Evolutionary conservation across 35 echinoderm and acorn worm species (phyloP).

Genomic region (Apostichopus parvimensis): DNA sequence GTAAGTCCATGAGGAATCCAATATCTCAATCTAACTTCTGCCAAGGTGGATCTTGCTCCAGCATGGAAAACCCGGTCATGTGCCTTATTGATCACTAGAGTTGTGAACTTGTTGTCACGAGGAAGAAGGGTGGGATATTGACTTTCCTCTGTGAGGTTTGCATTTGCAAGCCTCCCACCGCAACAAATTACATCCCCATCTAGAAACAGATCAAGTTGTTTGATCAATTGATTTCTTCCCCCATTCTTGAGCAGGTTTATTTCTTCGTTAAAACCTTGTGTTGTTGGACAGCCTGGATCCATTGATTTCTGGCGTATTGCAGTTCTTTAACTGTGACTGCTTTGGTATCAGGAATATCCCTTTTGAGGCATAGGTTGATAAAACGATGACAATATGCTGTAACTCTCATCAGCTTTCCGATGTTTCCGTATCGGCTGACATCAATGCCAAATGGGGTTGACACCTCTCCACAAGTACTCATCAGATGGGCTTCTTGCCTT

Average conservation of each 20-base stretch:
- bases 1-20: slow-evolving; percentile 31
- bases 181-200: not conserved
- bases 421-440: slow-evolving; percentile 2
- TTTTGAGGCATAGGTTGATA: not conserved
- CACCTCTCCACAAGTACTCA: not conserved
- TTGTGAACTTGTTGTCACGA: not conserved
- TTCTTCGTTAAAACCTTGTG: too few species aligned
- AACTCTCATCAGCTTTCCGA: not conserved
- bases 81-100: not conserved
- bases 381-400: slow-evolving; percentile 38
- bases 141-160: too few species aligned
- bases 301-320: too few species aligned
- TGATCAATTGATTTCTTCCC: too few species aligned
- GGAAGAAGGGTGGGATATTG: too few species aligned
- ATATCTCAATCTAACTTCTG: not conserved
- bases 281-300: too few species aligned
- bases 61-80: not conserved
- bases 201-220: slow-evolving; percentile 17
- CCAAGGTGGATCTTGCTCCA: not conserved
- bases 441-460: slow-evolving; percentile 1
- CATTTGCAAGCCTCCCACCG: slow-evolving; percentile 15
- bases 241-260: too few species aligned
- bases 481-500: too few species aligned
- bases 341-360: not conserved
- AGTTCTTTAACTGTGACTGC: too few species aligned